Evolutionary conservation across 1,140 invertebrate genomes (phyloP).

Genomic region (Microplitis demolitor): DNA sequence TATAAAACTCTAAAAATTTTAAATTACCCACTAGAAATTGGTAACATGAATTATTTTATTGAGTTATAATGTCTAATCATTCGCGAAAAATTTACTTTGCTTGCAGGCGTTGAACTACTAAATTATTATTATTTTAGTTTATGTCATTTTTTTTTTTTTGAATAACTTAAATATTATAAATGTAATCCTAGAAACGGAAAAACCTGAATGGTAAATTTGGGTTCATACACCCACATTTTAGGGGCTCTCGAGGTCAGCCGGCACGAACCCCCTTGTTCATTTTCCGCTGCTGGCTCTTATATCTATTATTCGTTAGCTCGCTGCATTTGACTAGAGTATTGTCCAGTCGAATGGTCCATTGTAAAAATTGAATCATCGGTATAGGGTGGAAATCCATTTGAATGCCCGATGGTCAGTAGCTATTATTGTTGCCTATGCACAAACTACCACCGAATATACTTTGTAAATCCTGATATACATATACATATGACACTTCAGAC

Average conservation of each 20-base stretch:
- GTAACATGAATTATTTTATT: not conserved
- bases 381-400: constrained; percentile 43
- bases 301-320: constrained; percentile 25
- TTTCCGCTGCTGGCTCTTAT: not conserved
- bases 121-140: too few species aligned
- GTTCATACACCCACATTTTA: constrained; percentile 43
- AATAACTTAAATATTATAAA: not conserved
- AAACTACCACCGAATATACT: not conserved
- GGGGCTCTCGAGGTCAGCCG: constrained; percentile 34
- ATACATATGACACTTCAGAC: constrained; percentile 32
- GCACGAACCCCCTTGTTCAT: constrained; percentile 31
- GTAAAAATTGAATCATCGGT: constrained; percentile 57
- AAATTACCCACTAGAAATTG: too few species aligned
- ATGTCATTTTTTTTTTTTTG: too few species aligned
- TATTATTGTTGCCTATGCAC: constrained; percentile 44
- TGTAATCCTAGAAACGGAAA: not conserved
- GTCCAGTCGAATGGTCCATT: constrained; percentile 51
- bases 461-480: not conserved
- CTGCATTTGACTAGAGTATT: constrained; percentile 56
- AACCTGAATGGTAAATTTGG: not conserved
- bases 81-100: too few species aligned
- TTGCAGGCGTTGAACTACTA: too few species aligned
- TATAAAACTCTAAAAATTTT: not conserved
- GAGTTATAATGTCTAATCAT: too few species aligned
- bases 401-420: constrained; percentile 49